Base-by-base conservation (phyloP, 2,113 vertebrate species). In the Mionectes macconnelli region DNA sequence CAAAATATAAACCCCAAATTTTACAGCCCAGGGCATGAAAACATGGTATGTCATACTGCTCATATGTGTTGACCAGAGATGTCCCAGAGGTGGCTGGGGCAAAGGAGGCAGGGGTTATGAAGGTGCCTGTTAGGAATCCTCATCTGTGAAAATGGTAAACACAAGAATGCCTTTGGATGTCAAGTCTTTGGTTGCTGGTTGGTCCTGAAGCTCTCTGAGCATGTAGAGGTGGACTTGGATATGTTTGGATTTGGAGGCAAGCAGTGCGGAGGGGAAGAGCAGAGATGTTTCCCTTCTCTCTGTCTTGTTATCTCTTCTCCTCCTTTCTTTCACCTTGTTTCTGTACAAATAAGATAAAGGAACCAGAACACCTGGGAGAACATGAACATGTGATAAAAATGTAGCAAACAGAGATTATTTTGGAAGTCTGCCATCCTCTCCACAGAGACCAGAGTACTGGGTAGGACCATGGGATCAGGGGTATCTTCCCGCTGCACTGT, bases 41-140 rank as follows among this genome's bases (percentile, higher is more conserved):
- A 85, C 24, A 10, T 4, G 4, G 10, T 78, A 15, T 53, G 24
- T 87, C 6, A 2, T 75, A 19, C 12, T 39, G 24, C 15, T 85
- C 4, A 28, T n/a, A 24, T 0, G 0, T 15, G 15, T 33, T 68
- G 37, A 23, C 16, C 6, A 6, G 80, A 57, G 59, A 10, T n/a
- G 33, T 52, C 27, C 28, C 3, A 3, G 40, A 39, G 10, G n/a
- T 33, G n/a, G 23, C 42, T 75, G 66, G 42, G 64, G 8, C 0
- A 60, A 20, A 0, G 12, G 8, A 16, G n/a, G 12, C 14, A 2
- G 0, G 7, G 3, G 44, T 3, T 2, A 20, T 24, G n/a, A 52
- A 9, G 5, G 6, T 75, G 12, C 23, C 15, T 5, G 0, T 23
- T 83, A 30, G 3, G 10, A 6, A 1, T 50, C 5, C 9, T 75